Evolutionary conservation across 2,797 vertebrate genomes (phyloP).

Genomic region (Phylloscopus collybita): DNA sequence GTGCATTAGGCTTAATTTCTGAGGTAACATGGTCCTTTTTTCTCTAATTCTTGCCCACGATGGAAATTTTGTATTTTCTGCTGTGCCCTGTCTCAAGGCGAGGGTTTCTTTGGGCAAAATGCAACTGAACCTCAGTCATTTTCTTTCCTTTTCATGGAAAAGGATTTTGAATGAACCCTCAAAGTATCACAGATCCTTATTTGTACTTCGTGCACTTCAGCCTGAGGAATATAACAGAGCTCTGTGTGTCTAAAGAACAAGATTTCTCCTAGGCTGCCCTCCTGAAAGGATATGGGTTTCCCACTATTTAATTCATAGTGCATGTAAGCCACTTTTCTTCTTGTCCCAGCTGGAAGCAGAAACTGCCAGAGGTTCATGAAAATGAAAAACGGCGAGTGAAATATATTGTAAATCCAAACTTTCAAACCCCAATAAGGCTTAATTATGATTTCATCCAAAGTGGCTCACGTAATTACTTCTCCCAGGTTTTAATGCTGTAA

Average conservation of each 20-base stretch:
- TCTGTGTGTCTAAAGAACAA: neutral
- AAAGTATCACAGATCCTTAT: neutral
- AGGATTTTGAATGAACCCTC: neutral
- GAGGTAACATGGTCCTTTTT: neutral
- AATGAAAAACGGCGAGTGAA: constrained; percentile 5
- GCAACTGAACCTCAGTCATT: accelerated
- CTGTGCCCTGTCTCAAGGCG: neutral
- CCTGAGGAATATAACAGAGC: neutral
- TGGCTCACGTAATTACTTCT: constrained; percentile 40
- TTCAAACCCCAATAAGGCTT: constrained; percentile 45
- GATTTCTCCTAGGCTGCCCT: neutral
- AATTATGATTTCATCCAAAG: constrained; percentile 54
- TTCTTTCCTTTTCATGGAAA: neutral
- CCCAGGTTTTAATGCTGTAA: constrained; percentile 35
- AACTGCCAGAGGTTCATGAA: constrained; percentile 13
- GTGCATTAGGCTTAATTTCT: neutral
- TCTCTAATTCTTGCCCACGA: neutral
- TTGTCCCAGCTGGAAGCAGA: constrained; percentile 28
- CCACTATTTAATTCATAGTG: neutral
- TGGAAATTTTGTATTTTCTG: neutral
- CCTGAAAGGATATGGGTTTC: neutral
- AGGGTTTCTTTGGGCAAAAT: accelerated
- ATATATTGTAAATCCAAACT: constrained; percentile 34
- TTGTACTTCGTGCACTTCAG: neutral
- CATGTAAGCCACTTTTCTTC: neutral